These are phyloP conservation scores for Drosophila miranda DNA, from an alignment of 1,140 invertebrate genomes.

Conservation along the genomic window DNA sequence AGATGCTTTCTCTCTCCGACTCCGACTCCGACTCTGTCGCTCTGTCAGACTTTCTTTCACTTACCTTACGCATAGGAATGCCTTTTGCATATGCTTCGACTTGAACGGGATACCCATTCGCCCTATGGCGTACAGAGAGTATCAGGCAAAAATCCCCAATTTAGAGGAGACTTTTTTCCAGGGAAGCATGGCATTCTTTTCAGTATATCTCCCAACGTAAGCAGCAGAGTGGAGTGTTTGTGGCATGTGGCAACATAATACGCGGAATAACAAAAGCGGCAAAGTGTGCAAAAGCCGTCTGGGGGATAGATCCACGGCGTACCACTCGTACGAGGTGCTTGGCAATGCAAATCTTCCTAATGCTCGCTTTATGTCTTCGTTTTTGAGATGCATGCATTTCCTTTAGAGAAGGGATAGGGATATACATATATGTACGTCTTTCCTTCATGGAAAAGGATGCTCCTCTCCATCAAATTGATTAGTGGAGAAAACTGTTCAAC, in stretches of 20 bases:
- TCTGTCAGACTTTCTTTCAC: conserved; percentile 24
- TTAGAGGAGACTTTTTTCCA: conserved; percentile 9
- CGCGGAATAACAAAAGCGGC: conserved; percentile 75
- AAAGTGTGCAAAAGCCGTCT: conserved; percentile 73
- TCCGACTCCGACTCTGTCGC: conserved; percentile 3
- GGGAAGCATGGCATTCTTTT: conserved; percentile 14
- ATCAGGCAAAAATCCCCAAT: conserved; percentile 16
- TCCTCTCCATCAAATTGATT: conserved; percentile 35
- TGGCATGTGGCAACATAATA: conserved; percentile 61
- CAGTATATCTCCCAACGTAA: conserved; percentile 49
- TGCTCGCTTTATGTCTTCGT: conserved; percentile 75
- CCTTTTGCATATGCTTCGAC: conserved; percentile 47
- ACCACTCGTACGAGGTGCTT: conserved; percentile 32
- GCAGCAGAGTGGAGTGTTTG: conserved; percentile 45
- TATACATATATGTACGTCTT: no score
- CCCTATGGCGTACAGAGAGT: neutral
- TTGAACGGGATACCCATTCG: conserved; percentile 15
- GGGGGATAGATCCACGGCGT: conserved; percentile 13
- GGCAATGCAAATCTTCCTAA: conserved; percentile 61
- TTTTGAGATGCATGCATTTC: conserved; percentile 25
- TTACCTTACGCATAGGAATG: conserved; percentile 51
- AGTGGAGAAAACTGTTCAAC: conserved; percentile 20
- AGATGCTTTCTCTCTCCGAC: neutral
- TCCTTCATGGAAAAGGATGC: neutral
- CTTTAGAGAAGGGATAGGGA: neutral